Conservation (phyloP, 2,888 invertebrate genomes). For the Drosophila nr. medialis region DNA sequence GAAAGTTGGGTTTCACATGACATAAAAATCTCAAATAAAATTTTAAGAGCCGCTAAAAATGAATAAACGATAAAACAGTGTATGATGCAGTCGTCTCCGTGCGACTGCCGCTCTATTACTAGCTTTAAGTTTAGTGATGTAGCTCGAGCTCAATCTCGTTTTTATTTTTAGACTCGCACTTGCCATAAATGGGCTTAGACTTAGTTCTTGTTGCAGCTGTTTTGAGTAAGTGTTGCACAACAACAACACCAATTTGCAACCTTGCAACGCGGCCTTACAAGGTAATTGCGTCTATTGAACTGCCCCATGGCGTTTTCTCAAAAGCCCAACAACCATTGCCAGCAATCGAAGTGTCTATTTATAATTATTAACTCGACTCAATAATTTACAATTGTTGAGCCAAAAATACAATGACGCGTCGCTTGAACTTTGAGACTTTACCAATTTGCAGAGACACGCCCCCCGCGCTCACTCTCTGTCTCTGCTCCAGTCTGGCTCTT, state of each 20-base stretch:
- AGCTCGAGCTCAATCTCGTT: slow-evolving; percentile 28
- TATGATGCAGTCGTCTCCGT: background rate
- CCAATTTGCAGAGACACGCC: slow-evolving; percentile 13
- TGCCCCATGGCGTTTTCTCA: slow-evolving; percentile 33
- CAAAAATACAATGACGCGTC: slow-evolving; percentile 32
- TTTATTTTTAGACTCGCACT: slow-evolving; percentile 37
- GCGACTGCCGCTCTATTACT: background rate
- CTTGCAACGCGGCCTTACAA: slow-evolving; percentile 55
- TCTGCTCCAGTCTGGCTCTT: background rate
- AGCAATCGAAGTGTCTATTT: slow-evolving; percentile 22
- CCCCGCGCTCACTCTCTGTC: slow-evolving; percentile 1
- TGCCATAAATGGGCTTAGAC: slow-evolving; percentile 66
- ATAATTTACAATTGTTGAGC: slow-evolving; percentile 32
- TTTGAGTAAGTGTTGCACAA: slow-evolving; percentile 45
- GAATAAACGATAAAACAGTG: background rate
- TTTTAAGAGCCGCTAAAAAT: background rate
- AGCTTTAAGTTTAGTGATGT: slow-evolving; percentile 8
- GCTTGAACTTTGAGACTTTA: slow-evolving; percentile 45
- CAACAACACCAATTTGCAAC: slow-evolving; percentile 31
- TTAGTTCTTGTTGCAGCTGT: slow-evolving; percentile 45
- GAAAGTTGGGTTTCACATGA: background rate
- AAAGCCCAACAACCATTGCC: slow-evolving; percentile 35
- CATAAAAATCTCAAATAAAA: background rate
- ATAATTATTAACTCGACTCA: slow-evolving; percentile 31
- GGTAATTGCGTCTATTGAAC: slow-evolving; percentile 55